Percentiles rank a stretch among this genome's conserved stretches.
Evolutionary conservation across 2,113 vertebrate genomes (phyloP).

Genomic region (Eurystomus gularis): DNA sequence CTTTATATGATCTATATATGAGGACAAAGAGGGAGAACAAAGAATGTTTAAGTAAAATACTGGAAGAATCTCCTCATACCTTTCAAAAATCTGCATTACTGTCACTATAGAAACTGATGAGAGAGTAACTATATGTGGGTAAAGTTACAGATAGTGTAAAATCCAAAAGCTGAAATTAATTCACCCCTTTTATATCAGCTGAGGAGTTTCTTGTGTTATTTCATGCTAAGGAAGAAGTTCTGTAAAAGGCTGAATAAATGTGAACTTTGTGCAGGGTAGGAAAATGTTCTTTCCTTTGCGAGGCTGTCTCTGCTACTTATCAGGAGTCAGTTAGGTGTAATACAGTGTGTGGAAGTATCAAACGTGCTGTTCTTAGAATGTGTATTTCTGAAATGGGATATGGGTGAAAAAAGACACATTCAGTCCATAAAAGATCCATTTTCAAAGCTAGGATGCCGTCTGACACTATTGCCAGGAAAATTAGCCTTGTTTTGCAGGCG

Average conservation of each 20-base stretch:
- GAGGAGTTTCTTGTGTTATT: neutral
- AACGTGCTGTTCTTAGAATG: neutral
- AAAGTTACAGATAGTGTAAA: neutral
- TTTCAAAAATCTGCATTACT: neutral
- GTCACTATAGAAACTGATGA: neutral
- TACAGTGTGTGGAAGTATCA: neutral
- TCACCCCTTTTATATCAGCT: neutral
- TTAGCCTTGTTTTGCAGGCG: neutral
- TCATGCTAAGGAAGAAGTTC: neutral
- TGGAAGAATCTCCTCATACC: neutral
- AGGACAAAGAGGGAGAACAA: neutral
- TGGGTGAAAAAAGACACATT: neutral
- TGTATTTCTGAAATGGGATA: neutral
- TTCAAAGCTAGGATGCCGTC: neutral
- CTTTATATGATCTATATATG: too few relatives aligned
- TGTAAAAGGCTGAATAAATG: neutral
- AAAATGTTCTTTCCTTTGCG: neutral
- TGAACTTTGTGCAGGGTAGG: neutral
- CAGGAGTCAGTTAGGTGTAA: neutral
- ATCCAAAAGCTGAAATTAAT: neutral
- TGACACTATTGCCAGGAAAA: neutral
- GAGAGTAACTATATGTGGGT: neutral
- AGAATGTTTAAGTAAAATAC: neutral
- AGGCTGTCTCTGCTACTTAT: neutral
- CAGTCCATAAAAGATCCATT: neutral